Evolutionary conservation across 2,797 vertebrate species (phyloP).

Genomic region (Poeciliopsis paucimaculata): DNA sequence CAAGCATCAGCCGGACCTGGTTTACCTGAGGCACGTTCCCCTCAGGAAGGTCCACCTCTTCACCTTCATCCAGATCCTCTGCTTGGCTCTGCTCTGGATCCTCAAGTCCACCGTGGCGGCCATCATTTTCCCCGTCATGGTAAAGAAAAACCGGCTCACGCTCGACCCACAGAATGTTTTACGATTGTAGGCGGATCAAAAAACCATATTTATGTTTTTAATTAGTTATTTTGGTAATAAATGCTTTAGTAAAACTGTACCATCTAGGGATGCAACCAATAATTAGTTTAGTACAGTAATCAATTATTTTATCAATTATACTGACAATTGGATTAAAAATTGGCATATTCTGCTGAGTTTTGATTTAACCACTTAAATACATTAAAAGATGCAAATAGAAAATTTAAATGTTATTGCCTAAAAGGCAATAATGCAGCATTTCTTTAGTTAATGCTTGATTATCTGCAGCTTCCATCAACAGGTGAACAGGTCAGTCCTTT

Average conservation of each 20-base stretch:
- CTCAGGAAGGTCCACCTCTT: slow-evolving; percentile 96
- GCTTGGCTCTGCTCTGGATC: slow-evolving; percentile 95
- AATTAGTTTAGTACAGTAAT: no score
- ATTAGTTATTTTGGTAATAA: neutral
- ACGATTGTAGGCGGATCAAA: neutral
- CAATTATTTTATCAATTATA: no score
- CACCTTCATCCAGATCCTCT: slow-evolving; percentile 93
- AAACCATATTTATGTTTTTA: neutral
- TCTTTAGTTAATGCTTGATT: no score
- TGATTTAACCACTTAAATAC: no score
- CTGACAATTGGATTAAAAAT: no score
- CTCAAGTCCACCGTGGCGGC: slow-evolving; percentile 98
- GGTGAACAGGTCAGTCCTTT: no score
- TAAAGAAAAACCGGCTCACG: slow-evolving; percentile 59
- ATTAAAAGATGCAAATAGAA: no score
- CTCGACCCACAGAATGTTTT: neutral
- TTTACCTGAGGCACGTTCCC: slow-evolving; percentile 96
- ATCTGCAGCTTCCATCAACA: no score
- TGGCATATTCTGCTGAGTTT: no score
- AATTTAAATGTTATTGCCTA: no score
- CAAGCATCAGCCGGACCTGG: slow-evolving; percentile 96
- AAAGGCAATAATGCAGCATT: no score
- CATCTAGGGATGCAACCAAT: no score
- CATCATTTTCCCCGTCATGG: slow-evolving; percentile 98
- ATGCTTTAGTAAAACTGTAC: neutral